A percentile compares a stretch with the other conserved stretches of the same genome.
These are phyloP conservation scores for Cyprinodon tularosa DNA, from an alignment of 2,113 vertebrate genomes.

Conservation along the genomic window DNA sequence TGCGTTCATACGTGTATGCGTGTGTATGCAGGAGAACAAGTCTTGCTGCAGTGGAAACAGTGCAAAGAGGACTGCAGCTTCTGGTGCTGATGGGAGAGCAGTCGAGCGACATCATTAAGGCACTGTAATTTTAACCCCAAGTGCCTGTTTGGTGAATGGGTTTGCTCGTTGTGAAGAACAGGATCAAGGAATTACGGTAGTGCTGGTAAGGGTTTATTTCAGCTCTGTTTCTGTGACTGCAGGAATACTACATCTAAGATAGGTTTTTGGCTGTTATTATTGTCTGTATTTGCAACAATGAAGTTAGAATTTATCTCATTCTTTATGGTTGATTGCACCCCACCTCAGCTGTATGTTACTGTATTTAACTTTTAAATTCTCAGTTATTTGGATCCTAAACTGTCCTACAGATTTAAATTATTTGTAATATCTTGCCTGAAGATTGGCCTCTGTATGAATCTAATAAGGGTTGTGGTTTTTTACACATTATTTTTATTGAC, in stretches of 20 bases:
- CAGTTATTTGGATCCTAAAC: conserved; percentile 15
- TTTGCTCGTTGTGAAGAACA: conserved; percentile 66
- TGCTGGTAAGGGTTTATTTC: conserved; percentile 76
- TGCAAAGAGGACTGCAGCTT: conserved; percentile 79
- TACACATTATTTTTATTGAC: conserved; percentile 58
- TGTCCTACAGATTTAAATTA: conserved; percentile 6
- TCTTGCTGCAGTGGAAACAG: conserved; percentile 81
- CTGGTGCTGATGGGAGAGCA: conserved; percentile 76
- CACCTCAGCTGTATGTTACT: conserved; percentile 30
- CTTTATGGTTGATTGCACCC: conserved; percentile 1
- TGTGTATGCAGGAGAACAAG: conserved; percentile 59
- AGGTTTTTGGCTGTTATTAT: conserved; percentile 13
- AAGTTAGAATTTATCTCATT: conserved; percentile 11
- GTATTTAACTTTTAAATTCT: background rate
- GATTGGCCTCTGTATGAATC: background rate
- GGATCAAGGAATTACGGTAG: conserved; percentile 72
- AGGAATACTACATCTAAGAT: conserved; percentile 43
- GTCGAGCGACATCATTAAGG: conserved; percentile 67
- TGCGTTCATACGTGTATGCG: conserved; percentile 12
- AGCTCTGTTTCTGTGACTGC: conserved; percentile 48
- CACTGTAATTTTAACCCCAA: conserved; percentile 72
- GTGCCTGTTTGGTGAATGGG: conserved; percentile 80
- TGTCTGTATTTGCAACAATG: conserved; percentile 14
- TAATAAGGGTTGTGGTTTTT: conserved; percentile 13
- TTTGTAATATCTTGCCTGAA: conserved; percentile 11